These are phyloP conservation scores for Zaprionus africanus DNA, from an alignment of 1,140 invertebrate species.

Conservation along the genomic window DNA sequence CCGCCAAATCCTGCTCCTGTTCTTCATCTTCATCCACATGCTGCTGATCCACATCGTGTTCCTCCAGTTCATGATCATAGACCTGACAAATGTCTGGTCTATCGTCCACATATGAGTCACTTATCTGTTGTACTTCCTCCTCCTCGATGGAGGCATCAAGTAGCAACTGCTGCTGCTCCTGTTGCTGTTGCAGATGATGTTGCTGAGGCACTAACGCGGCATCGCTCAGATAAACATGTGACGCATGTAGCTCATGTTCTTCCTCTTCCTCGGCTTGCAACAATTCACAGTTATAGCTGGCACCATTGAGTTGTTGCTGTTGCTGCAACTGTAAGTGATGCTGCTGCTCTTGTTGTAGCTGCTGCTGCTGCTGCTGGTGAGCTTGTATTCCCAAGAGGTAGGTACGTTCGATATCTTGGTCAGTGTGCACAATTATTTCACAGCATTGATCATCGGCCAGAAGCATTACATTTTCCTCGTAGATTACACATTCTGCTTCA, in stretches of 20 bases:
- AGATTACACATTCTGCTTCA: conserved; percentile 49
- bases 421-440: conserved; percentile 61
- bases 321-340: neutral
- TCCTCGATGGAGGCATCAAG: conserved; percentile 51
- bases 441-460: conserved; percentile 64
- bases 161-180: conserved; percentile 29
- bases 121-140: conserved; percentile 44
- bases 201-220: conserved; percentile 55
- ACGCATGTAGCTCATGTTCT: conserved; percentile 5
- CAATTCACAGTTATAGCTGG: conserved; percentile 36
- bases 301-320: conserved; percentile 32
- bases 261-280: conserved; percentile 26
- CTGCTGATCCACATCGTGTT: conserved; percentile 57
- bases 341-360: conserved; percentile 10
- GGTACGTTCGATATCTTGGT: conserved; percentile 57
- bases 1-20: conserved; percentile 4
- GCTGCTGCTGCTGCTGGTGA: conserved; percentile 5
- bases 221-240: conserved; percentile 66
- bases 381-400: conserved; percentile 42
- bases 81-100: conserved; percentile 67
- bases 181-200: conserved; percentile 22
- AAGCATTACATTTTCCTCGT: conserved; percentile 62
- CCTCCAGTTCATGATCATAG: conserved; percentile 66
- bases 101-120: conserved; percentile 55
- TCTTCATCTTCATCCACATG: conserved; percentile 18